A percentile compares a stretch with the other conserved stretches of the same genome.
phyloP scores from a whole-genome alignment of 2,888 invertebrate species.

The Caenorhabditis panamensis region DNA sequence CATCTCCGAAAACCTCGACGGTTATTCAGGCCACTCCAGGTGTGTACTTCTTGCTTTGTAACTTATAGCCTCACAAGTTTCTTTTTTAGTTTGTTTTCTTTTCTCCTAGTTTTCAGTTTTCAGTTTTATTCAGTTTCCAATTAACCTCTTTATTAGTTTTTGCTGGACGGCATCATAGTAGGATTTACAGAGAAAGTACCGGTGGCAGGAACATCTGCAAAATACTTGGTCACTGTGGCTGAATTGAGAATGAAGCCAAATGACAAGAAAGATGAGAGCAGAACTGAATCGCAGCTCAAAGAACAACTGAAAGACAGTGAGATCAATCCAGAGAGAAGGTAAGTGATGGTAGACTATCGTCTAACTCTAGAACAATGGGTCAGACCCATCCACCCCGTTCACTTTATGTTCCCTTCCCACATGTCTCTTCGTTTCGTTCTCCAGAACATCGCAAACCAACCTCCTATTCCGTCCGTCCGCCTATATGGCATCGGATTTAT shows the following conservation, averaged over 20 bases:
- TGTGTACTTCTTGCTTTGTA: constrained; percentile 33
- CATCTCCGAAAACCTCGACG: constrained; percentile 48
- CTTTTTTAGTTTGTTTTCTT: constrained; percentile 1
- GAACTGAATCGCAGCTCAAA: constrained; percentile 52
- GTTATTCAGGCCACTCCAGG: constrained; percentile 56
- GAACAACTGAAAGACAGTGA: constrained; percentile 51
- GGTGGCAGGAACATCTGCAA: constrained; percentile 58
- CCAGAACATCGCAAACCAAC: constrained; percentile 61
- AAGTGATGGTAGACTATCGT: not conserved
- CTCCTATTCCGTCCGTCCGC: constrained; percentile 62
- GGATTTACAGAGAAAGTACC: constrained; percentile 57
- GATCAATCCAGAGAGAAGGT: constrained; percentile 49
- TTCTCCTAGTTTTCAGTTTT: too few species aligned
- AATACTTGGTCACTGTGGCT: constrained; percentile 70
- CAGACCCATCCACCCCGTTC: not conserved
- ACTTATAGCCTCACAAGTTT: not conserved
- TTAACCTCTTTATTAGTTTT: constrained; percentile 10
- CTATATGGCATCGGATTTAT: constrained; percentile 61
- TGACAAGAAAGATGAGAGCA: constrained; percentile 47
- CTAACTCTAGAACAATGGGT: too few species aligned
- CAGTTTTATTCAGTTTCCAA: not conserved
- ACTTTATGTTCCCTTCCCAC: constrained; percentile 18
- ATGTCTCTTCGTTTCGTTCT: constrained; percentile 33
- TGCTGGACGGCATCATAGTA: not conserved
- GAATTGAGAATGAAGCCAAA: constrained; percentile 61